These are phyloP conservation scores for Poeciliopsis turneri DNA, from an alignment of 2,797 vertebrate genomes.

Conservation along the genomic window DNA sequence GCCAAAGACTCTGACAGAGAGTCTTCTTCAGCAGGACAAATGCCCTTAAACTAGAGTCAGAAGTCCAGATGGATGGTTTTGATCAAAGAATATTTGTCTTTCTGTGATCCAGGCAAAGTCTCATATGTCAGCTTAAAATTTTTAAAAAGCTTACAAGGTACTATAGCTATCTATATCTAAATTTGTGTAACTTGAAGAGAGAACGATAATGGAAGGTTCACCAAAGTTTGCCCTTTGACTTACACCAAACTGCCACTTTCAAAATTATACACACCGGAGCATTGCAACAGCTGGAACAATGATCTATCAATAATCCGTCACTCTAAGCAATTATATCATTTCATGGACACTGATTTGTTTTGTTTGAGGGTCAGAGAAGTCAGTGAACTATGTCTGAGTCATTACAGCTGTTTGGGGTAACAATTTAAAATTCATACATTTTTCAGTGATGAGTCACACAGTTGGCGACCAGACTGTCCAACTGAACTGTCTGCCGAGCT, in stretches of 20 bases:
- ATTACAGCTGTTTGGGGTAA: constrained; percentile 8
- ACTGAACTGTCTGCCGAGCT: constrained; percentile 32
- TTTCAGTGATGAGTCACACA: constrained; percentile 37
- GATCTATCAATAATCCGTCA: constrained; percentile 48
- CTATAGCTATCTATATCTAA: constrained; percentile 9
- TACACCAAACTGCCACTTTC: constrained; percentile 21
- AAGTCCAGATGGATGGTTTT: neutral
- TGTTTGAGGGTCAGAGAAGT: constrained; percentile 46
- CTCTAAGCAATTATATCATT: constrained; percentile 25
- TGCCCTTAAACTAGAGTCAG: neutral
- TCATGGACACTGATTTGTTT: constrained; percentile 40
- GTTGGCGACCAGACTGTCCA: constrained; percentile 43
- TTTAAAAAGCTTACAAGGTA: neutral
- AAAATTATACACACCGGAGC: constrained; percentile 38
- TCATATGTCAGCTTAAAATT: neutral
- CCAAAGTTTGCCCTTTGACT: constrained; percentile 24
- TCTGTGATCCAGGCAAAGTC: neutral
- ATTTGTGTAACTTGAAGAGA: constrained; percentile 25
- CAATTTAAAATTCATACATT: constrained; percentile 48
- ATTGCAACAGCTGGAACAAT: constrained; percentile 42
- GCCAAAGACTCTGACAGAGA: neutral
- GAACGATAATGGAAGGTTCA: constrained; percentile 34
- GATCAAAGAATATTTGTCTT: neutral
- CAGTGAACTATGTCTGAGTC: constrained; percentile 38
- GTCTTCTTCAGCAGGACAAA: neutral